Conservation (phyloP, 2,797 vertebrate genomes). For the Telmatherina bonti region DNA sequence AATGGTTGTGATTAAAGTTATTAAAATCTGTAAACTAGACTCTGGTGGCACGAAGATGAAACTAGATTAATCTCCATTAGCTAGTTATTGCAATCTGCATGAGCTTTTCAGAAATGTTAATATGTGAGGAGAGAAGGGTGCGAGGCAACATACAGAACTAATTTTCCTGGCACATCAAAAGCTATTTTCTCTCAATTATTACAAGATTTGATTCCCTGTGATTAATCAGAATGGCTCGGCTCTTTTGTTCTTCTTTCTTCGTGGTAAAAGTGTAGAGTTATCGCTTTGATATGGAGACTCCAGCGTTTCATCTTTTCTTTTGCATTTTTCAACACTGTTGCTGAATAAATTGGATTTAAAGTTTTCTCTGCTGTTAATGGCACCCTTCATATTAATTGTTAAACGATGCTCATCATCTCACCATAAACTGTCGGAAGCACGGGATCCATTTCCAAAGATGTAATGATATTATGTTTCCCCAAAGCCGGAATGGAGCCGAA, state of each 20-base stretch:
- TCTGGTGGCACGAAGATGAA: slow-evolving; percentile 27
- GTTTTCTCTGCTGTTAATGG: slow-evolving; percentile 27
- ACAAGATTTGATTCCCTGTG: slow-evolving; percentile 44
- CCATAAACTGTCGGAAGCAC: slow-evolving; percentile 44
- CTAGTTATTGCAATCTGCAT: slow-evolving; percentile 70
- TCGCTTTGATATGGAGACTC: slow-evolving; percentile 36
- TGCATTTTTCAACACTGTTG: slow-evolving; percentile 44
- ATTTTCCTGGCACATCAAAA: slow-evolving; percentile 59
- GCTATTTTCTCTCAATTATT: slow-evolving; percentile 64
- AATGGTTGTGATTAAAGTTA: slow-evolving; percentile 43
- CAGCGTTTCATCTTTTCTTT: slow-evolving; percentile 26
- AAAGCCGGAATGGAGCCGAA: slow-evolving; percentile 31
- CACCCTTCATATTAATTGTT: slow-evolving; percentile 50
- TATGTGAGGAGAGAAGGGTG: slow-evolving; percentile 56
- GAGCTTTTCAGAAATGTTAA: slow-evolving; percentile 68
- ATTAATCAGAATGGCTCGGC: slow-evolving; percentile 52
- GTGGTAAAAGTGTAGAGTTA: slow-evolving; percentile 38
- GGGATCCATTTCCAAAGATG: slow-evolving; percentile 55
- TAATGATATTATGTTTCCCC: slow-evolving; percentile 47
- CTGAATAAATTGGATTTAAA: slow-evolving; percentile 58
- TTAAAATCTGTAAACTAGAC: slow-evolving; percentile 39
- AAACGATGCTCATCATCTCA: slow-evolving; percentile 43
- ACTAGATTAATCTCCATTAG: slow-evolving; percentile 75
- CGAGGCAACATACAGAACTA: slow-evolving; percentile 30
- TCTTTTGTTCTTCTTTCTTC: slow-evolving; percentile 32